phyloP scores from a whole-genome alignment of 2,797 vertebrate species.

The Megalops cyprinoides region DNA sequence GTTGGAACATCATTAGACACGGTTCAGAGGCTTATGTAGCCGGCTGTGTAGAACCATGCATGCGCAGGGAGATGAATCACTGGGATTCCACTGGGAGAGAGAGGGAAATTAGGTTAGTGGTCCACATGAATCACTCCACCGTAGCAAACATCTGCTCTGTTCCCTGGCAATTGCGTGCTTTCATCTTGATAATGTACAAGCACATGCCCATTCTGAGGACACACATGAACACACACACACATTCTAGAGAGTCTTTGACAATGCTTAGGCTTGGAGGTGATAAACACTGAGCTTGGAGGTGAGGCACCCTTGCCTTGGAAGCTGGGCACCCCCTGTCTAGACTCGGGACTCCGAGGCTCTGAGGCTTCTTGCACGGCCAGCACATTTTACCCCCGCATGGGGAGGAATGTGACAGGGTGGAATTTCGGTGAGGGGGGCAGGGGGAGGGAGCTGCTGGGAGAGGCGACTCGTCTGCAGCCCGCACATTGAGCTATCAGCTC shows the following conservation, averaged over 20 bases:
- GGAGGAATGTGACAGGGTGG: constrained; percentile 44
- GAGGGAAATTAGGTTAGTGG: constrained; percentile 40
- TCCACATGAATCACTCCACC: constrained; percentile 26
- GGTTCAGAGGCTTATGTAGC: no score
- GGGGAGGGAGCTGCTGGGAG: background rate
- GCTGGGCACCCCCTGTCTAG: background rate
- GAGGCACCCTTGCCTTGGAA: background rate
- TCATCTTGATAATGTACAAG: background rate
- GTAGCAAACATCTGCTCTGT: background rate
- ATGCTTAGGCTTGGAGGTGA: no score
- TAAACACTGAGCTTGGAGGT: no score
- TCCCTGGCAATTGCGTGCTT: no score
- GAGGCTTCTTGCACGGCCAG: background rate
- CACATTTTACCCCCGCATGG: background rate
- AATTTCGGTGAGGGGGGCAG: constrained; percentile 34
- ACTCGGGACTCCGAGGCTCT: background rate
- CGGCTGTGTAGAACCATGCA: no score
- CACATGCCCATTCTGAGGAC: background rate
- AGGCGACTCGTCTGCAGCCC: background rate
- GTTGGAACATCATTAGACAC: no score
- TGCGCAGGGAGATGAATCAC: no score
- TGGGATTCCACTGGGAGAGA: constrained; percentile 16
- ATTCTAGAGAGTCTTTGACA: no score
- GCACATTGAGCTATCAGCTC: background rate
- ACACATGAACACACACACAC: no score